phyloP scores from a whole-genome alignment of 2,888 invertebrate species.

The Halictus ligatus region DNA sequence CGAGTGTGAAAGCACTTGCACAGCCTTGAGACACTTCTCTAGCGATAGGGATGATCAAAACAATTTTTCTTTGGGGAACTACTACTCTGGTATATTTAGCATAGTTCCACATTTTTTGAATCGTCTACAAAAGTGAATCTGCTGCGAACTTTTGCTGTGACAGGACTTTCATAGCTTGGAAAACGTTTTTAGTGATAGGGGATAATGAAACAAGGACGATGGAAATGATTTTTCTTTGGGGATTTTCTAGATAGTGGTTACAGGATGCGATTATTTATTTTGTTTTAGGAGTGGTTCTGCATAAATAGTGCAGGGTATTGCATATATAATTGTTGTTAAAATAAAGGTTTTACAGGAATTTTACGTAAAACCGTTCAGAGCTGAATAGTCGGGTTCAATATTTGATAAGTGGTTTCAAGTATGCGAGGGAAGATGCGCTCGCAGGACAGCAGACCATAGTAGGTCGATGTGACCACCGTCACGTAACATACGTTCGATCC shows the following conservation, averaged over 20 bases:
- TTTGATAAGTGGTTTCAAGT: background rate
- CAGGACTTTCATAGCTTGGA: background rate
- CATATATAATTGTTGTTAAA: too few species aligned
- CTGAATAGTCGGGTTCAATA: too few species aligned
- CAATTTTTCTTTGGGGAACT: background rate
- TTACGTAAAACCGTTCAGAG: too few species aligned
- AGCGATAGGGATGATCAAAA: background rate
- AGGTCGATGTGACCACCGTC: constrained; percentile 1
- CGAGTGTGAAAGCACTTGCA: background rate
- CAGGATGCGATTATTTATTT: too few species aligned
- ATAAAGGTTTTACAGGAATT: too few species aligned
- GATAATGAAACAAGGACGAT: background rate
- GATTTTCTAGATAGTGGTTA: background rate
- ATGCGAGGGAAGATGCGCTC: background rate
- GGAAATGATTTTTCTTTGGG: background rate
- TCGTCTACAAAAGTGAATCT: too few species aligned
- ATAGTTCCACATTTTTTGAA: background rate
- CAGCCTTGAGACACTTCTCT: background rate
- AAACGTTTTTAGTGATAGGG: background rate
- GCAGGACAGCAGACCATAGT: background rate
- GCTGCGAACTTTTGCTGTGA: too few species aligned
- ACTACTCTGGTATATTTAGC: background rate
- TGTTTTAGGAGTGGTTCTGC: too few species aligned
- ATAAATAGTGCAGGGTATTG: too few species aligned
- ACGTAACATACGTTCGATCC: background rate